phyloP scores from a whole-genome alignment of 2,888 invertebrate species.

The Drosophila basisetae region DNA sequence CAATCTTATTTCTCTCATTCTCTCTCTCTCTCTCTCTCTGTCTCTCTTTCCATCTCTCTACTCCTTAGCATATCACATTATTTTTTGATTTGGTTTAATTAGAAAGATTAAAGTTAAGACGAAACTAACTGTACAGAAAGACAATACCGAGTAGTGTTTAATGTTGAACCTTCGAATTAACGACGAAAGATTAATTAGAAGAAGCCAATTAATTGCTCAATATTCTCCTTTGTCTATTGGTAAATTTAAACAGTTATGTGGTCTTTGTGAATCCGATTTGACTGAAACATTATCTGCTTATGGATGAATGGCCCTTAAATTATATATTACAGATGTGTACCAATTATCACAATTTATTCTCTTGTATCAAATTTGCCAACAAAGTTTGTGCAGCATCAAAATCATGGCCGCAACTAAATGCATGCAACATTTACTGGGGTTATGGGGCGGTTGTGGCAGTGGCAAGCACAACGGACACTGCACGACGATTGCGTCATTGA shows the following conservation, averaged over 20 bases:
- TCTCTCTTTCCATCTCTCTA: background rate
- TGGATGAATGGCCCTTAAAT: background rate
- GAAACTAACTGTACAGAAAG: background rate
- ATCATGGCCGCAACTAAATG: constrained; percentile 46
- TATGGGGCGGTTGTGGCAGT: background rate
- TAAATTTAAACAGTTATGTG: background rate
- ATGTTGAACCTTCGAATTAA: background rate
- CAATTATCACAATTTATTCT: background rate
- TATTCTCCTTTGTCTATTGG: background rate
- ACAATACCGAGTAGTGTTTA: background rate
- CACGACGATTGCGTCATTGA: constrained; percentile 35
- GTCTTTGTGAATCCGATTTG: background rate
- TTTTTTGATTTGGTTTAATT: background rate
- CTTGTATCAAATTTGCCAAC: background rate
- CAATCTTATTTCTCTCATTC: background rate
- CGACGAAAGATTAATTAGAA: background rate
- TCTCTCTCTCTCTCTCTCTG: background rate
- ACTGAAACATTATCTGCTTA: background rate
- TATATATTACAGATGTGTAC: background rate
- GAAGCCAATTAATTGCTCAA: background rate
- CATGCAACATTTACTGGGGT: constrained; percentile 5
- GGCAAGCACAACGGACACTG: background rate
- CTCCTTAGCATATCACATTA: background rate
- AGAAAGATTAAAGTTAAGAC: background rate
- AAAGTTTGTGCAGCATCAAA: constrained; percentile 34